Evolutionary conservation across 2,113 vertebrate genomes (phyloP).

Genomic region (Passer domesticus): DNA sequence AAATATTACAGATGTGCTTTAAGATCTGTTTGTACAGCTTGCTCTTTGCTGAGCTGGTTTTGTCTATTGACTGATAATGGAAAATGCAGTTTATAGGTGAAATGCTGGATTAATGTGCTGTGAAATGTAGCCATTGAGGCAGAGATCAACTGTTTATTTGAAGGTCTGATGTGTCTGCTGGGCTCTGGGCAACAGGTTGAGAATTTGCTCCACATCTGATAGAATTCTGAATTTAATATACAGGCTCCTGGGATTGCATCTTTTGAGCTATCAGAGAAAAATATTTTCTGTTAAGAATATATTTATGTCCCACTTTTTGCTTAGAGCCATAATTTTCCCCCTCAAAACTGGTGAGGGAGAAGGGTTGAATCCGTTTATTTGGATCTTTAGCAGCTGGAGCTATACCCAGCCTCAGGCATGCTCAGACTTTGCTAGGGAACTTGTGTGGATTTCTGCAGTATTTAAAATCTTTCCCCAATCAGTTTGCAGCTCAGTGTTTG

Average conservation of each 20-base stretch:
- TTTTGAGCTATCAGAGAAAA: not conserved
- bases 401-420: not conserved
- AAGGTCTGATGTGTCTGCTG: not conserved
- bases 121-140: not conserved
- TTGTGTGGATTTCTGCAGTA: not conserved
- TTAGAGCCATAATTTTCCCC: not conserved
- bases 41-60: not conserved
- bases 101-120: not conserved
- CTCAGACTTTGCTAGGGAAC: not conserved
- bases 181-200: not conserved
- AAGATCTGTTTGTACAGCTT: not conserved
- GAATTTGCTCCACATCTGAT: not conserved
- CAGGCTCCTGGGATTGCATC: not conserved
- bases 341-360: not conserved
- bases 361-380: not conserved
- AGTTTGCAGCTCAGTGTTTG: not conserved
- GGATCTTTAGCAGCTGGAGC: not conserved
- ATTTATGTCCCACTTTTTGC: not conserved
- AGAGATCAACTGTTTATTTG: not conserved
- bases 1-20: not conserved
- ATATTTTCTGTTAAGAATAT: not conserved
- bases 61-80: constrained; percentile 4
- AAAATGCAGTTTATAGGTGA: not conserved
- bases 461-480: not conserved
- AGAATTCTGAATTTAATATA: not conserved